phyloP scores from a whole-genome alignment of 2,113 vertebrate genomes.

The Syngnathus scovelli region DNA sequence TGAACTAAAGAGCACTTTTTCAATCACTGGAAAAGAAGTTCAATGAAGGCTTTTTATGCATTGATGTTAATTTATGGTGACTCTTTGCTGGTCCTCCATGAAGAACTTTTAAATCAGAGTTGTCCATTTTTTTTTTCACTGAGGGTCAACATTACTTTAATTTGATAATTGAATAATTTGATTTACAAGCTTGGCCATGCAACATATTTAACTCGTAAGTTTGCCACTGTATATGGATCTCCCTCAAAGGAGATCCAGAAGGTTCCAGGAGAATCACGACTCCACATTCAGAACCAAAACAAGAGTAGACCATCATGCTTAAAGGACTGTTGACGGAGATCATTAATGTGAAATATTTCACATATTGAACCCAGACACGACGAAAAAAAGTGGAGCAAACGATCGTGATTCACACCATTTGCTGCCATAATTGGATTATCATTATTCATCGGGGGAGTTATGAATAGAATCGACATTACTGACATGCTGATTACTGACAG shows the following conservation, averaged over 20 bases:
- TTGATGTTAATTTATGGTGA: neutral
- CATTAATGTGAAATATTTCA: neutral
- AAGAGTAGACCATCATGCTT: neutral
- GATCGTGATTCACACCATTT: neutral
- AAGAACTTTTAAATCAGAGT: neutral
- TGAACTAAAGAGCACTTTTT: neutral
- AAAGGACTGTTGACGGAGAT: neutral
- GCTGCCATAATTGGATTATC: neutral
- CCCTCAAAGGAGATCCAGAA: neutral
- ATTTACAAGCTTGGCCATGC: too few species aligned
- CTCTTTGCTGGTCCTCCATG: neutral
- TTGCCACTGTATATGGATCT: too few species aligned
- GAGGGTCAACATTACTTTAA: neutral
- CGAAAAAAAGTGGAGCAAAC: neutral
- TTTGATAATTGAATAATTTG: too few species aligned
- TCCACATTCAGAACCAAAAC: neutral
- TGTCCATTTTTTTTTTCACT: neutral
- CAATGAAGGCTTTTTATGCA: neutral
- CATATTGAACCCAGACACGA: neutral
- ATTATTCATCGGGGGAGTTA: neutral
- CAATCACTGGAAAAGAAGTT: neutral
- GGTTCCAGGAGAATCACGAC: neutral
- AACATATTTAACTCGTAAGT: too few species aligned
- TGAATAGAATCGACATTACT: neutral
- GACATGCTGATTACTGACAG: conserved; percentile 1